Percentiles rank a stretch among this genome's conserved stretches.
These are phyloP conservation scores for Stomorhina lunata DNA, from an alignment of 2,888 invertebrate species.

Conservation along the genomic window DNA sequence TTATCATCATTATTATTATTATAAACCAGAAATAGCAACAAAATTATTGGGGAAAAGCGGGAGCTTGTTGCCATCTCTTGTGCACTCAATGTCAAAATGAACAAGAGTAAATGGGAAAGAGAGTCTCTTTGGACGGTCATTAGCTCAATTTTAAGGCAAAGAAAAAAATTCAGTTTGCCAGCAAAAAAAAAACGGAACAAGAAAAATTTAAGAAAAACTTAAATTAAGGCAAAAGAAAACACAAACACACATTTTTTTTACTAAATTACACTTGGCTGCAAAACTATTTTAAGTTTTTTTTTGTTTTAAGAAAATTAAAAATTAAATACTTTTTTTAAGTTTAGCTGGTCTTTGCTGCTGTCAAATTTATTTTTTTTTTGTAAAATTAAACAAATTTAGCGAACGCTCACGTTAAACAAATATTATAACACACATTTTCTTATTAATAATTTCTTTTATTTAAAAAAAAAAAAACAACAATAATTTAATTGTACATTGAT, in stretches of 20 bases:
- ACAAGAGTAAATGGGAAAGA: slow-evolving; percentile 28
- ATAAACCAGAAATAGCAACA: not conserved
- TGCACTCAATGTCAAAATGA: slow-evolving; percentile 41
- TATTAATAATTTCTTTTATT: not conserved
- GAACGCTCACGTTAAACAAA: slow-evolving; percentile 4
- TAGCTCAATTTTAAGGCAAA: slow-evolving; percentile 58
- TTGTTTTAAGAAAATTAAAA: slow-evolving; percentile 23
- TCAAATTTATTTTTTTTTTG: not conserved
- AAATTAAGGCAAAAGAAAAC: not conserved
- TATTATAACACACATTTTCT: not conserved
- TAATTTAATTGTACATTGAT: not conserved
- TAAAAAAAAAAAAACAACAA: not conserved
- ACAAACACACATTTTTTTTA: not conserved
- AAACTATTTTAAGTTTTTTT: not conserved
- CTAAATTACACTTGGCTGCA: slow-evolving; percentile 17
- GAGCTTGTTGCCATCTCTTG: slow-evolving; percentile 43
- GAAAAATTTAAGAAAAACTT: slow-evolving; percentile 6
- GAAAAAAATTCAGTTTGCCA: slow-evolving; percentile 22
- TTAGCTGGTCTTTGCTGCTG: not conserved
- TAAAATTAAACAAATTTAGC: not conserved
- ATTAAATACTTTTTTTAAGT: not conserved
- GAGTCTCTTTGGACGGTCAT: slow-evolving; percentile 31
- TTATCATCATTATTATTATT: slow-evolving; percentile 32
- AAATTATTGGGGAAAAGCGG: slow-evolving; percentile 49
- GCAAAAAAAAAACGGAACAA: slow-evolving; percentile 41